Conservation (phyloP, 2,888 invertebrate species). For the Tipula confusa region DNA sequence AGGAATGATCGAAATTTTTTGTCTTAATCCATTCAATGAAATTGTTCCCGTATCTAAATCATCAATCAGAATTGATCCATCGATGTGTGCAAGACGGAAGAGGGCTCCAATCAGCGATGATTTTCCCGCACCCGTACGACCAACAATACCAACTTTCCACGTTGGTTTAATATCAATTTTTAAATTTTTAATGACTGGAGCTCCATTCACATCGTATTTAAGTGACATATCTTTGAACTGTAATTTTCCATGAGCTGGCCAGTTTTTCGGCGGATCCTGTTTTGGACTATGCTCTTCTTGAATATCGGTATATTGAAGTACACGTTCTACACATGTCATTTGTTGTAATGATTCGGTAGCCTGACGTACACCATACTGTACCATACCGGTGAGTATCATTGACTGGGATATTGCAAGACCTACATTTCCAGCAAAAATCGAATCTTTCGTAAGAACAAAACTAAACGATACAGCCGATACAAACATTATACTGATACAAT, state of each 20-base stretch:
- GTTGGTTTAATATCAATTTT: constrained; percentile 64
- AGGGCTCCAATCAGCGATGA: constrained; percentile 72
- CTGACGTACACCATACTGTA: constrained; percentile 64
- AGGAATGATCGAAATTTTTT: constrained; percentile 56
- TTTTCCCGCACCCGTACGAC: constrained; percentile 81
- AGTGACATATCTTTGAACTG: constrained; percentile 56
- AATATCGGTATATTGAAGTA: constrained; percentile 66
- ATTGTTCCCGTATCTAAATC: constrained; percentile 56
- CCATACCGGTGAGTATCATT: constrained; percentile 66
- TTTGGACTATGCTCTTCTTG: constrained; percentile 53
- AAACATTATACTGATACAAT: constrained; percentile 64
- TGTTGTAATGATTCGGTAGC: constrained; percentile 65
- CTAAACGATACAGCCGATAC: constrained; percentile 60
- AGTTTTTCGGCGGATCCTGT: constrained; percentile 56
- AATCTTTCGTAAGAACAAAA: constrained; percentile 57
- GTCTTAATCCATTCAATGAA: constrained; percentile 52
- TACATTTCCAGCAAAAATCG: constrained; percentile 62
- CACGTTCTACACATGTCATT: constrained; percentile 70
- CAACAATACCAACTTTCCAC: constrained; percentile 72
- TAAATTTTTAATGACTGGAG: constrained; percentile 69
- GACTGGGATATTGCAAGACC: constrained; percentile 66
- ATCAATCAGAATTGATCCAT: constrained; percentile 69
- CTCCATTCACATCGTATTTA: constrained; percentile 55
- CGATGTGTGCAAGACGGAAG: constrained; percentile 68
- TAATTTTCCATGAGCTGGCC: constrained; percentile 64